Evolutionary conservation across 2,113 vertebrate genomes (phyloP), one percentile per base, ranked within the genome.

Genomic region (Apodemus speciosus): DNA sequence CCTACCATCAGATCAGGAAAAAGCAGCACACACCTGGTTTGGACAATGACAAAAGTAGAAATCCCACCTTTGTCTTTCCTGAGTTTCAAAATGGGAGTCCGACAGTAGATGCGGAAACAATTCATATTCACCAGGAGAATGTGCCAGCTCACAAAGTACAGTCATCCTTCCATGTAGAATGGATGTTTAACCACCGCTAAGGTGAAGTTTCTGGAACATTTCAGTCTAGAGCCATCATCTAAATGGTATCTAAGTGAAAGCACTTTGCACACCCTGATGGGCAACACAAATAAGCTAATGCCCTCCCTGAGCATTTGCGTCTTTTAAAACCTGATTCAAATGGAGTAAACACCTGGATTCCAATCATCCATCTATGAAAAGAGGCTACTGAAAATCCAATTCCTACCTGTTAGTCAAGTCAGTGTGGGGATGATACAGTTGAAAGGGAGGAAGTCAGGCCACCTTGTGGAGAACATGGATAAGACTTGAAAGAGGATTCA

Each of bases 11-110:
- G 64, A 87, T 90, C 69, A 73, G 97, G 96, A 66, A 84, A 94
- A 88, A 92, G 88, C 72, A 89, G 84, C 79, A 93, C 62, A 95
- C 14, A 93, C 60, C 80, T 91, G 56, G 35, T 64, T 93, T 71
- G 13, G 25, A 83, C 32, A 53, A 20, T 73, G 90, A 81, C 96
- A 95, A 97, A 97, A 96, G 66, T 79, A 72, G 51, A 84, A 88
- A 85, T 92, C 96, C 30, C 95, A 89, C 25, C 62, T 97, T 94
- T 97, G 95, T 90, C 89, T 96, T 97, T 97, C 96, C 95, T 97
- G 95, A 98, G 97, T 84, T 95, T 43, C 91, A 89, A 60, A 92
- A 94, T 94, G 93, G 80, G 79, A 71, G 64, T 87, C 40, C 94
- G 96, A 97, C 87, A 94, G 92, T 62, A 96, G 84, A 94, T 84